A percentile compares a stretch with the other conserved stretches of the same genome.
Evolutionary conservation across 1,140 invertebrate genomes (phyloP).

Genomic region (Drosophila seguyi): DNA sequence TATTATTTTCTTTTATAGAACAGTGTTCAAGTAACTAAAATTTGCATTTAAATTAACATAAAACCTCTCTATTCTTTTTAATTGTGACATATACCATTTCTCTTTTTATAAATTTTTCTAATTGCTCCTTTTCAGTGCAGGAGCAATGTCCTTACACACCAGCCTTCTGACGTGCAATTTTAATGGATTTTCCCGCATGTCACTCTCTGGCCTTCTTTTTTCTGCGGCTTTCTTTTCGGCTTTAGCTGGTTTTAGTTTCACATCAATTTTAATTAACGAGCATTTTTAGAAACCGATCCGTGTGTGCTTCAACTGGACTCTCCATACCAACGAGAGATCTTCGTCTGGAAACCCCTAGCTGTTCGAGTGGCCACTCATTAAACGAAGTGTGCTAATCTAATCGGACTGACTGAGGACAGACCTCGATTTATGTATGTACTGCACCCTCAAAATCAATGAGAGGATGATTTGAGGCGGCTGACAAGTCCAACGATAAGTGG

Average conservation of each 20-base stretch:
- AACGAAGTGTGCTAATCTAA: constrained; percentile 45
- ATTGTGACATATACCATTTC: too few species aligned
- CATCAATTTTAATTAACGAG: constrained; percentile 63
- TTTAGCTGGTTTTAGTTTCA: constrained; percentile 28
- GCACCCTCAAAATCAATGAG: constrained; percentile 2
- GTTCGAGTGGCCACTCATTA: constrained; percentile 26
- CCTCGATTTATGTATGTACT: not conserved
- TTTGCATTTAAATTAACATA: too few species aligned
- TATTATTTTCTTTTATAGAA: too few species aligned
- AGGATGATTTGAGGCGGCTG: constrained; percentile 19
- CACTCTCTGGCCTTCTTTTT: constrained; percentile 14
- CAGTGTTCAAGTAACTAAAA: too few species aligned
- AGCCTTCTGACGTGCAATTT: constrained; percentile 42
- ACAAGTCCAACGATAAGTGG: constrained; percentile 6
- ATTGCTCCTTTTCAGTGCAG: not conserved
- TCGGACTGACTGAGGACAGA: constrained; percentile 22
- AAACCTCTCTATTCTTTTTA: too few species aligned
- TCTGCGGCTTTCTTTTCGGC: constrained; percentile 35
- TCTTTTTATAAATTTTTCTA: too few species aligned
- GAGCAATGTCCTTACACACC: constrained; percentile 5
- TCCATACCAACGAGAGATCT: not conserved
- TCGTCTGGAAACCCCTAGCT: not conserved
- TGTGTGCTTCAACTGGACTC: not conserved
- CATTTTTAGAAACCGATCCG: constrained; percentile 24
- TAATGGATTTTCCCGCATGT: constrained; percentile 63